Conservation (phyloP, 2,888 invertebrate species). For the Aricia artaxerxes region DNA sequence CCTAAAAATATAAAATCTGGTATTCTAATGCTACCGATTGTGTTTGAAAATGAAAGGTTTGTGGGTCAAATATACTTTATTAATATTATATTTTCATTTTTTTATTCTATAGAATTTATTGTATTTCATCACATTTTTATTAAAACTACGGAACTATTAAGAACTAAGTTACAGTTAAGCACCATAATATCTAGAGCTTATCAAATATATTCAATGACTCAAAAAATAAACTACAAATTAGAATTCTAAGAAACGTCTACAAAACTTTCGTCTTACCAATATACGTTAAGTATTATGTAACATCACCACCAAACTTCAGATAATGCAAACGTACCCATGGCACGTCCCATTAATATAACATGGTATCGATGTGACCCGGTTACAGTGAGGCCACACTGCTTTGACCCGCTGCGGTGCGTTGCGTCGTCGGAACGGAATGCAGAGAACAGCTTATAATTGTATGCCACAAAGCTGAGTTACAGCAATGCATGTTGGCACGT, state of each 20-base stretch:
- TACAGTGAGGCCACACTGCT: slow-evolving; percentile 34
- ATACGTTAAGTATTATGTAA: background rate
- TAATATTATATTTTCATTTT: no score
- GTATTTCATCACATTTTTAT: no score
- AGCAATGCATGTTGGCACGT: no score
- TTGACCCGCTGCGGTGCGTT: background rate
- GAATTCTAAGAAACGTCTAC: background rate
- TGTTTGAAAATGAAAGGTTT: background rate
- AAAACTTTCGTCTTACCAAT: background rate
- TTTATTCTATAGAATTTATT: no score
- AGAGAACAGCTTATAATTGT: no score
- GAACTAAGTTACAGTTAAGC: no score
- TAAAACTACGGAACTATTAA: no score
- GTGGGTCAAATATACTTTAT: background rate
- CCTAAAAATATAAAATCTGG: background rate
- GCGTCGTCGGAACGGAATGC: no score
- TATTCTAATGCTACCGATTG: background rate
- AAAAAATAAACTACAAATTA: background rate
- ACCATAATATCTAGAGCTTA: no score
- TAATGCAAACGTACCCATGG: slow-evolving; percentile 31
- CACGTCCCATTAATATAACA: slow-evolving; percentile 42
- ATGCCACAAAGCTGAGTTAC: no score
- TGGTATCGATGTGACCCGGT: slow-evolving; percentile 51
- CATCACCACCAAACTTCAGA: background rate
- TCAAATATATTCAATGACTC: no score